Percentiles rank a stretch among this genome's conserved stretches.
These are phyloP conservation scores for Stigmatopora nigra DNA, from an alignment of 2,113 vertebrate species.

Conservation along the genomic window DNA sequence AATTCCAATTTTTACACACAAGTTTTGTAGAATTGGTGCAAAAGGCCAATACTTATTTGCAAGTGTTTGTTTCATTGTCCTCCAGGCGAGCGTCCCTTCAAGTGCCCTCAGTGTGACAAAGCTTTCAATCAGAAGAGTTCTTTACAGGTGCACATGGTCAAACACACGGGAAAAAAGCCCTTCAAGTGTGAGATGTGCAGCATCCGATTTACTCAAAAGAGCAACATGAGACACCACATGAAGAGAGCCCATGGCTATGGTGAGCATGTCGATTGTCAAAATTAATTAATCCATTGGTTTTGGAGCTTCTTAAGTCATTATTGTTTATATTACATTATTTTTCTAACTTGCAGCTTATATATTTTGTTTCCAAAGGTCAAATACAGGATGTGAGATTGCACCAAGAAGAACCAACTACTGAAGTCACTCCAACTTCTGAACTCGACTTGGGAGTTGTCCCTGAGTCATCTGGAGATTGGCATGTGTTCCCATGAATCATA, in stretches of 20 bases:
- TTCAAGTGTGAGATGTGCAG: slow-evolving; percentile 88
- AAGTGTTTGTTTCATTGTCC: background rate
- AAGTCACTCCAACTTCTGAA: slow-evolving; percentile 48
- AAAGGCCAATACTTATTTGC: background rate
- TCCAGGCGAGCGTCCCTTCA: slow-evolving; percentile 90
- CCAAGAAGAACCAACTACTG: slow-evolving; percentile 30
- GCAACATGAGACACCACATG: slow-evolving; percentile 99
- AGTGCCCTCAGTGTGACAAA: slow-evolving; percentile 86
- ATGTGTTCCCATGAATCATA: slow-evolving; percentile 56
- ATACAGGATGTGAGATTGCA: slow-evolving; percentile 46
- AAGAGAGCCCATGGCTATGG: slow-evolving; percentile 84
- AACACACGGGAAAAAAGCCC: slow-evolving; percentile 94
- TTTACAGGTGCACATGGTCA: slow-evolving; percentile 94
- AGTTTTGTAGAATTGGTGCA: background rate
- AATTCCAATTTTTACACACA: background rate
- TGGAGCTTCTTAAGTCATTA: too few relatives aligned
- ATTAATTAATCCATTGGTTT: too few relatives aligned
- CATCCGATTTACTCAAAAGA: slow-evolving; percentile 96
- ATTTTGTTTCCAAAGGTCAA: slow-evolving; percentile 35
- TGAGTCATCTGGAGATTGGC: slow-evolving; percentile 55
- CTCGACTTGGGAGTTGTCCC: slow-evolving; percentile 63
- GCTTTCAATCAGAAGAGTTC: slow-evolving; percentile 99
- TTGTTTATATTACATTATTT: background rate
- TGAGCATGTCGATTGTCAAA: slow-evolving; percentile 21
- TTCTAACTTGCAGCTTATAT: background rate